Percentiles rank a stretch among this genome's conserved stretches.
These are phyloP conservation scores for Anabacerthia variegaticeps DNA, from an alignment of 2,797 vertebrate genomes.

Conservation along the genomic window DNA sequence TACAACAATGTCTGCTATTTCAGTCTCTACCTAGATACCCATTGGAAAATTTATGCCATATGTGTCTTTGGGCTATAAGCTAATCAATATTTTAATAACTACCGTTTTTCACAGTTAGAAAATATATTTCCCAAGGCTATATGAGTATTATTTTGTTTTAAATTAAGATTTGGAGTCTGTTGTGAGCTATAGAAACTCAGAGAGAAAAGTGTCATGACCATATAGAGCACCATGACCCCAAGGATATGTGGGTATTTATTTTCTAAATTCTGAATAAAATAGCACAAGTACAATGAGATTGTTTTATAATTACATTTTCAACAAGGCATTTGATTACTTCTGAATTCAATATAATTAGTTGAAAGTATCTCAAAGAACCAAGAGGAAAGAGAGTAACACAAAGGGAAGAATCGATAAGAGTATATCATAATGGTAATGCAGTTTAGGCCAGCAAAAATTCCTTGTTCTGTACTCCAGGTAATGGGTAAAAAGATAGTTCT, in stretches of 20 bases:
- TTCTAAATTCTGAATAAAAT: background rate
- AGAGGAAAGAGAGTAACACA: background rate
- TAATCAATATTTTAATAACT: slow-evolving; percentile 52
- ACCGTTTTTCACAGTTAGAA: background rate
- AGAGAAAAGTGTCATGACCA: background rate
- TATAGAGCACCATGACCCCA: background rate
- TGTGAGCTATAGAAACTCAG: background rate
- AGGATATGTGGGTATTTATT: background rate
- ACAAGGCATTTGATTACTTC: background rate
- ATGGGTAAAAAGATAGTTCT: background rate
- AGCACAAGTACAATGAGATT: background rate
- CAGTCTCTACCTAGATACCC: background rate
- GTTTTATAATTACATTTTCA: background rate
- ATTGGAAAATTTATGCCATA: background rate
- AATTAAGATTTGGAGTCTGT: slow-evolving; percentile 2
- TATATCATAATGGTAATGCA: background rate
- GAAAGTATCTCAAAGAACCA: background rate
- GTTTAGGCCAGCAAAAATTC: background rate
- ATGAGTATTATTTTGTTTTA: background rate
- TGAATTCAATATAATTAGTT: background rate
- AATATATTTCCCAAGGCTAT: slow-evolving; percentile 34
- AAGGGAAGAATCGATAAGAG: background rate
- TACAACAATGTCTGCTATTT: background rate
- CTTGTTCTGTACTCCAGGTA: rapidly evolving
- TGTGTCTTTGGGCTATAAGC: background rate